Percentiles rank a stretch among this genome's conserved stretches.
phyloP scores from a whole-genome alignment of 2,797 vertebrate genomes.

The Knipowitschia caucasica region DNA sequence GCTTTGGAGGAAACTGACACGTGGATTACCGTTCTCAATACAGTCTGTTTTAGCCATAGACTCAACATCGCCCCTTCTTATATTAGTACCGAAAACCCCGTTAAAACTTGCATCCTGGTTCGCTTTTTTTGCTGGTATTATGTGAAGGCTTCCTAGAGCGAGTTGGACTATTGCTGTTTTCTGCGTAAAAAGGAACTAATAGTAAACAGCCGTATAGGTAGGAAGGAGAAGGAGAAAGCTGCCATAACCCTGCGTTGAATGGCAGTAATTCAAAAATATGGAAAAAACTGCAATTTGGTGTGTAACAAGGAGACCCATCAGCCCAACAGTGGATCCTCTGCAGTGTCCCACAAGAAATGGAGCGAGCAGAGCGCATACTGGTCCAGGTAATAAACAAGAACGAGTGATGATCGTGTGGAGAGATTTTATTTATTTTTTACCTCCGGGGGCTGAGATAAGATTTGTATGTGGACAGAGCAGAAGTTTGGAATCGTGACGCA shows the following conservation, averaged over 20 bases:
- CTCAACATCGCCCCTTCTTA: slow-evolving; percentile 10
- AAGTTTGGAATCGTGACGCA: background rate
- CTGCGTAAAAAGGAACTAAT: slow-evolving; percentile 23
- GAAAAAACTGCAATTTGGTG: slow-evolving; percentile 73
- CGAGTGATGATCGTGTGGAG: background rate
- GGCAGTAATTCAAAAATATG: slow-evolving; percentile 85
- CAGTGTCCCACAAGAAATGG: slow-evolving; percentile 73
- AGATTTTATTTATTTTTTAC: too few species aligned
- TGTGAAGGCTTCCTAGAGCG: background rate
- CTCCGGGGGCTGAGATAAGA: background rate
- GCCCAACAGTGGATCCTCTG: slow-evolving; percentile 53
- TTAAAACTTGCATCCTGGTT: slow-evolving; percentile 25
- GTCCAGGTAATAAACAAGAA: slow-evolving; percentile 80
- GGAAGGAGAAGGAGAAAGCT: slow-evolving; percentile 21
- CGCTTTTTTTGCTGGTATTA: slow-evolving; percentile 19
- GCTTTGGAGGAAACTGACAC: slow-evolving; percentile 74
- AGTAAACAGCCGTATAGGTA: slow-evolving; percentile 25
- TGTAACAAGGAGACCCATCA: slow-evolving; percentile 69
- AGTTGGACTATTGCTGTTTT: slow-evolving; percentile 18
- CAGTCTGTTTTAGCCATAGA: slow-evolving; percentile 17
- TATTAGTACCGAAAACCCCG: background rate
- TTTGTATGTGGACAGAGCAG: background rate
- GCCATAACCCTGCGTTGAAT: slow-evolving; percentile 74
- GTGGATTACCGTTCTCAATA: slow-evolving; percentile 74
- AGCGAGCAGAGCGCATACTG: slow-evolving; percentile 73